Base-by-base conservation (phyloP, 2,888 invertebrate genomes). In the Pycnomerus fuliginosus region DNA sequence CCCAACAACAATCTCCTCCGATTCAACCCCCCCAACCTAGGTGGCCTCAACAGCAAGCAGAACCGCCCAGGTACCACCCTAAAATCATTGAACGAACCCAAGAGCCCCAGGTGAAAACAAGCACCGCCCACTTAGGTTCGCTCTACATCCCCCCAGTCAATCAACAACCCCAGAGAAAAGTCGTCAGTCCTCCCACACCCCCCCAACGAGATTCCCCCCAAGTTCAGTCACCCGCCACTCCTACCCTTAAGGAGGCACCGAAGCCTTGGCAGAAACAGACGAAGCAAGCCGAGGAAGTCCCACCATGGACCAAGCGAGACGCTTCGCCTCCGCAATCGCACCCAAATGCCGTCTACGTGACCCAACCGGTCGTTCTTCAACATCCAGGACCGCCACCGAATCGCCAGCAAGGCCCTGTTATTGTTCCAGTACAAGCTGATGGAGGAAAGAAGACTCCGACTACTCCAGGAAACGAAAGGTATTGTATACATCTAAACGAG, bases 361-460 rank as follows among this genome's bases (percentile, higher is more conserved):
- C 67, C 16, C 69, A 68, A 30, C 69, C 69, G 3, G 23, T 64
- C 12, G 62, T 69, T 3, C 53, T 67, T 40, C 64, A 67, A 44
- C 67, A 68, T 56, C 67, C 67, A 16, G 69, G 68, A 12, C 44
- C 55, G 7, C 64, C 64, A 22, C 58, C 55, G 29, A 60, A 62
- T 23, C 61, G 58, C 35, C 56, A 56, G 32, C 66, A 60, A 44
- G n/a, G n/a, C n/a, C 69, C 73, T 39, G 76, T 80, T 50, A 74
- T 84, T 33, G 80, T 85, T 58, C 85, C 86, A 1, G 79, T 87
- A 45, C 81, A 83, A 62, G 76, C 85, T 63, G 85, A 85, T 64
- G 79, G 75, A 45, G 53, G 10, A 37, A 50, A 3, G 42, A 40
- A 30, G 3, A 56, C 60, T 25, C 61, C 60, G 12, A 52, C 47